Percentiles rank a stretch among this genome's conserved stretches.
These are phyloP conservation scores for Drosophila melanosoma DNA, from an alignment of 2,888 invertebrate genomes.

Conservation along the genomic window DNA sequence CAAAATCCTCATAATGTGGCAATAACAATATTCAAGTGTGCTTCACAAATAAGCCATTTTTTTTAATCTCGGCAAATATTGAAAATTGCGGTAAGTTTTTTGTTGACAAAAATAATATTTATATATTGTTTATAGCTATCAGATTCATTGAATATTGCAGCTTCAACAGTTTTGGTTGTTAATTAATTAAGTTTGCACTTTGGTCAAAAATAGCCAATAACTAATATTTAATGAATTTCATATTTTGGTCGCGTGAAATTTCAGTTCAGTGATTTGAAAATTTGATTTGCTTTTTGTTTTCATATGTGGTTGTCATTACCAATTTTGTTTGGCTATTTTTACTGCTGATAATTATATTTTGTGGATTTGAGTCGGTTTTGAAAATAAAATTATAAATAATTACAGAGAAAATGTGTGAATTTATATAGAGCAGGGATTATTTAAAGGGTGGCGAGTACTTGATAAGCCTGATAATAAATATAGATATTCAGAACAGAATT, in stretches of 20 bases:
- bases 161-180: conserved; percentile 52
- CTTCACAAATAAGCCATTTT: conserved; percentile 13
- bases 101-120: conserved; percentile 21
- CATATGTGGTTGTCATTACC: conserved; percentile 11
- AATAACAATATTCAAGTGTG: not conserved
- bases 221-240: conserved; percentile 35
- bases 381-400: conserved; percentile 5
- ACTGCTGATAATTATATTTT: conserved; percentile 13
- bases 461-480: not conserved
- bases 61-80: conserved; percentile 1
- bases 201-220: conserved; percentile 25
- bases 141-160: conserved; percentile 10
- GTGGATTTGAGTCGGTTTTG: conserved; percentile 4
- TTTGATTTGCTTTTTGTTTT: conserved; percentile 37
- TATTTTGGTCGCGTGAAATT: conserved; percentile 26
- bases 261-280: conserved; percentile 61
- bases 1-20: not conserved
- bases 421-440: not conserved
- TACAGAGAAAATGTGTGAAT: not conserved
- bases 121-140: conserved; percentile 31
- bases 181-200: conserved; percentile 70
- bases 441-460: too few species aligned
- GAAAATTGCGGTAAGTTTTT: conserved; percentile 45
- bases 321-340: conserved; percentile 10
- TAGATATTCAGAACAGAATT: not conserved